These are phyloP conservation scores for Macropodus opercularis DNA, from an alignment of 2,797 vertebrate species.

Conservation along the genomic window DNA sequence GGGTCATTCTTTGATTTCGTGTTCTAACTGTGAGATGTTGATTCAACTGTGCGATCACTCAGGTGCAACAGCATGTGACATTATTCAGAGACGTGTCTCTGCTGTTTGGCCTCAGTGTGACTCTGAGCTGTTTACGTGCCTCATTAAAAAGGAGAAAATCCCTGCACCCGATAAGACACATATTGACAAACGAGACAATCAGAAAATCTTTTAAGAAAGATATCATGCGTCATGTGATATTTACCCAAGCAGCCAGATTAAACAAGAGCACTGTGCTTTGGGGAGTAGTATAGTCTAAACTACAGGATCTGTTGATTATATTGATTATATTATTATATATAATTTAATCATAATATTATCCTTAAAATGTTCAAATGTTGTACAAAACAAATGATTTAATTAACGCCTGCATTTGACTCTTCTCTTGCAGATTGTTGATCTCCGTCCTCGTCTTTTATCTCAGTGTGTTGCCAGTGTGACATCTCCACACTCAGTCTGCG, in stretches of 20 bases:
- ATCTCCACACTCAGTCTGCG: constrained; percentile 11
- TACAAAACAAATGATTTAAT: background rate
- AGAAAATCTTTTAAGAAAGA: constrained; percentile 51
- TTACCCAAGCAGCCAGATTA: constrained; percentile 49
- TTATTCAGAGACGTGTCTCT: background rate
- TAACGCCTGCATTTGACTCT: constrained; percentile 21
- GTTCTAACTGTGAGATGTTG: background rate
- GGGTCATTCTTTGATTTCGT: background rate
- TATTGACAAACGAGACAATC: constrained; percentile 57
- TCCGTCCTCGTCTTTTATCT: constrained; percentile 21
- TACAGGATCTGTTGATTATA: background rate
- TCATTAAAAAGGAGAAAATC: constrained; percentile 17
- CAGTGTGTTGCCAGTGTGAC: constrained; percentile 25
- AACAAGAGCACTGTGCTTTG: constrained; percentile 39
- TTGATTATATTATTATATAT: background rate
- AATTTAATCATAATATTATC: background rate
- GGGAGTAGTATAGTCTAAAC: constrained; percentile 15
- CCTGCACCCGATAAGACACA: constrained; percentile 34
- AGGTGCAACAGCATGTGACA: background rate
- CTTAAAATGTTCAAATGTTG: background rate
- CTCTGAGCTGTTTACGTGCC: constrained; percentile 24
- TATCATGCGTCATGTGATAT: constrained; percentile 54
- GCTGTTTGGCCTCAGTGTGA: background rate
- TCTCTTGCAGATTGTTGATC: constrained; percentile 75
- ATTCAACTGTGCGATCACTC: background rate